These are phyloP conservation scores for Neogobius melanostomus DNA, from an alignment of 2,113 vertebrate species.

Conservation along the genomic window DNA sequence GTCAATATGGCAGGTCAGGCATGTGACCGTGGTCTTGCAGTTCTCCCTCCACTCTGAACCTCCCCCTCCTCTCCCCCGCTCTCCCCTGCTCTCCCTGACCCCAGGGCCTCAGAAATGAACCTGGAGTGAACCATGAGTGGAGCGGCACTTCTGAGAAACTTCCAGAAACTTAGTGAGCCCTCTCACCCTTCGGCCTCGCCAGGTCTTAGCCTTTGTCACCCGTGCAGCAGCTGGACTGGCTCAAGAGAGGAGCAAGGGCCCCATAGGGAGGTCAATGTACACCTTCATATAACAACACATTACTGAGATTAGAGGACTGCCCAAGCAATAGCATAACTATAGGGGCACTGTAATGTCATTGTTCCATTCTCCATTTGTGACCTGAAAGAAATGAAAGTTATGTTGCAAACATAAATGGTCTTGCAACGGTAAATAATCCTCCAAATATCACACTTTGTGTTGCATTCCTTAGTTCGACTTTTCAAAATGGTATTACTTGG, in stretches of 20 bases:
- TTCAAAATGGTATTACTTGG: too few species aligned
- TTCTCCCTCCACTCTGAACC: slow-evolving; percentile 14
- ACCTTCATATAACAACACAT: slow-evolving; percentile 29
- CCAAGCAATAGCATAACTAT: neutral
- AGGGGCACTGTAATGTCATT: neutral
- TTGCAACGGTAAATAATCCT: neutral
- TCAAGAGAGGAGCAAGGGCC: slow-evolving; percentile 50
- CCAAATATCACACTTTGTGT: too few species aligned
- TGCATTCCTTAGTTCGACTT: too few species aligned
- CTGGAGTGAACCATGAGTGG: slow-evolving; percentile 57
- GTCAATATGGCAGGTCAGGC: slow-evolving; percentile 57
- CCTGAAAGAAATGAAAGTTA: neutral
- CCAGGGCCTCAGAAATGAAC: slow-evolving; percentile 63
- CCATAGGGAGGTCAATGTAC: slow-evolving; percentile 39
- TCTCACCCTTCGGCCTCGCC: slow-evolving; percentile 50
- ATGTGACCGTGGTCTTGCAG: slow-evolving; percentile 70
- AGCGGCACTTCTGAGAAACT: slow-evolving; percentile 62
- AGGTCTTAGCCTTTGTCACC: slow-evolving; percentile 59
- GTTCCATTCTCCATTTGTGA: neutral
- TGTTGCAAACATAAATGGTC: neutral
- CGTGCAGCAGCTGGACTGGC: slow-evolving; percentile 66
- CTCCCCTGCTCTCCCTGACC: slow-evolving; percentile 47
- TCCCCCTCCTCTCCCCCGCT: slow-evolving; percentile 6
- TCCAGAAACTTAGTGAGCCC: slow-evolving; percentile 58
- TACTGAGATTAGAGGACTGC: slow-evolving; percentile 10